Percentiles rank a stretch among this genome's conserved stretches.
Conservation (phyloP, 1,140 invertebrate species). For the Phortica variegata region DNA sequence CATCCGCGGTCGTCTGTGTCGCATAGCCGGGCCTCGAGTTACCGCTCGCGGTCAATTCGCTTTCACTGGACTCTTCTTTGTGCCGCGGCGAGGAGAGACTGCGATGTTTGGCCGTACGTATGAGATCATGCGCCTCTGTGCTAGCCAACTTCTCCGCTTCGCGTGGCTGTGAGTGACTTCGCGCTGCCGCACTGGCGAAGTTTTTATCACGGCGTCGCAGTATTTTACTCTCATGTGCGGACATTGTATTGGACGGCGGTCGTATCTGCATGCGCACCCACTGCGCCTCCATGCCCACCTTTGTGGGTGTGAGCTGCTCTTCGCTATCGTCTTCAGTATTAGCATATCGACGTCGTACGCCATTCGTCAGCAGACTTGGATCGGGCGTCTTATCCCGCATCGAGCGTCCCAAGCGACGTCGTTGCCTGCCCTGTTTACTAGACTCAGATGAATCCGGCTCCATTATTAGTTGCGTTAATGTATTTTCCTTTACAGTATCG, state of each 20-base stretch:
- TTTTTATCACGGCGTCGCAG: conserved; percentile 43
- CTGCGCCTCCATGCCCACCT: conserved; percentile 24
- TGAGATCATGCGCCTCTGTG: conserved; percentile 38
- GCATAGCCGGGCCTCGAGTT: conserved; percentile 2
- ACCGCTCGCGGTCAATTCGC: conserved; percentile 30
- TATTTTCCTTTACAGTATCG: too few relatives aligned
- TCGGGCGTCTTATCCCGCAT: conserved; percentile 63
- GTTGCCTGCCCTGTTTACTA: conserved; percentile 22
- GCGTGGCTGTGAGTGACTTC: conserved; percentile 59
- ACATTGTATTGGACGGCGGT: conserved; percentile 35
- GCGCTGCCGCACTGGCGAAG: conserved; percentile 32
- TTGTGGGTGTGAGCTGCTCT: conserved; percentile 1
- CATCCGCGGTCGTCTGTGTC: conserved; percentile 9
- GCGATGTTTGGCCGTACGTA: conserved; percentile 32
- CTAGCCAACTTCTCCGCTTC: conserved; percentile 45
- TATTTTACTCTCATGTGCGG: conserved; percentile 54
- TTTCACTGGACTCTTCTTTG: conserved; percentile 52
- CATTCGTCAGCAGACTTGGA: conserved; percentile 46
- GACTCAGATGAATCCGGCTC: neutral
- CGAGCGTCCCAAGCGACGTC: conserved; percentile 32
- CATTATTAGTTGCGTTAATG: too few relatives aligned
- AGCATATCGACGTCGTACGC: neutral
- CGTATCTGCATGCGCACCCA: conserved; percentile 47
- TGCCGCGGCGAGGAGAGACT: conserved; percentile 51
- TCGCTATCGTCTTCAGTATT: neutral